Conservation (phyloP, 1,140 invertebrate species). For the Eriosoma lanigerum region DNA sequence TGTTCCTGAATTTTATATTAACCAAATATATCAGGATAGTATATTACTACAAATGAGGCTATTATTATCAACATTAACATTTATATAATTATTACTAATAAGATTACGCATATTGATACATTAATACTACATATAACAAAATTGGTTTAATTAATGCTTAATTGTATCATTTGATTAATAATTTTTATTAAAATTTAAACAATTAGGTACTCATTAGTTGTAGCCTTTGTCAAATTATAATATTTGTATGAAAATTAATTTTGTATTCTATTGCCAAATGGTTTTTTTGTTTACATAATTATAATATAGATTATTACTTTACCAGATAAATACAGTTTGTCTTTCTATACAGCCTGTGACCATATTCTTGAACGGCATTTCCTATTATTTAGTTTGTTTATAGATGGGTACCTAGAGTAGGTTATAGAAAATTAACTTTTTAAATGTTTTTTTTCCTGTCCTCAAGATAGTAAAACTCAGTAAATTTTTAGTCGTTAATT, state of each 20-base stretch:
- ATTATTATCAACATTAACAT: no score
- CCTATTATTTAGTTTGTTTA: neutral
- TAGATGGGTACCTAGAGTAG: neutral
- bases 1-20: neutral
- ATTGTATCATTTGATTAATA: no score
- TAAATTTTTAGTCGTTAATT: no score
- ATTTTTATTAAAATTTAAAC: neutral
- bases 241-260: neutral
- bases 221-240: neutral
- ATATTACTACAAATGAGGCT: no score
- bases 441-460: neutral
- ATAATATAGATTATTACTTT: neutral
- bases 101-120: neutral
- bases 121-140: neutral
- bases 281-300: neutral
- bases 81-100: no score
- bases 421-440: neutral
- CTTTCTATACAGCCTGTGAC: neutral
- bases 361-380: neutral
- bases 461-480: no score
- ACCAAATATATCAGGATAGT: neutral
- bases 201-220: neutral
- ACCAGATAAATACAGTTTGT: neutral
- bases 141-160: no score
- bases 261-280: neutral